A percentile compares a stretch with the other conserved stretches of the same genome.
These are phyloP conservation scores for Drosophila melanosoma DNA, from an alignment of 2,888 invertebrate genomes.

Conservation along the genomic window DNA sequence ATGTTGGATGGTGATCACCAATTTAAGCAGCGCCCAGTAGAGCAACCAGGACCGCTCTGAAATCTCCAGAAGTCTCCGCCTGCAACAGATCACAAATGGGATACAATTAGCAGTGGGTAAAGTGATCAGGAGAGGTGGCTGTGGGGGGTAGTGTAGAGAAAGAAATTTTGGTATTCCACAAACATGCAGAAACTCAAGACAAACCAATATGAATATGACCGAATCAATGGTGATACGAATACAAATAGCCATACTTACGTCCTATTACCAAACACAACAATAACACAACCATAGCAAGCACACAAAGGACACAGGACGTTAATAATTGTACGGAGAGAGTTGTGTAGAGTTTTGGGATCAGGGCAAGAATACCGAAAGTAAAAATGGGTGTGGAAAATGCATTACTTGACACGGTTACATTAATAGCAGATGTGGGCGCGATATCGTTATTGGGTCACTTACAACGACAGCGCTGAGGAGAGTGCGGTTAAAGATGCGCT, in stretches of 20 bases:
- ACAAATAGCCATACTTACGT: conserved; percentile 64
- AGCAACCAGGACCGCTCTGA: conserved; percentile 86
- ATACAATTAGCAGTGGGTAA: neutral
- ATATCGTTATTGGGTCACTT: conserved; percentile 57
- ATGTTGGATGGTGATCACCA: neutral
- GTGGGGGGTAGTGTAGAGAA: neutral
- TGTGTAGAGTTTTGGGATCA: conserved; percentile 8
- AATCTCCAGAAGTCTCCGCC: conserved; percentile 87
- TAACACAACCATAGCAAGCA: conserved; percentile 14
- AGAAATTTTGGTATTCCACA: conserved; percentile 38
- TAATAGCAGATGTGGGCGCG: neutral
- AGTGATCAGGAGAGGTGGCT: neutral
- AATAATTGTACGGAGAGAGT: conserved; percentile 12
- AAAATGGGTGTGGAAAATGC: conserved; percentile 26
- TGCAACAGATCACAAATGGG: conserved; percentile 41
- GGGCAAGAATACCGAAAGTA: conserved; percentile 48
- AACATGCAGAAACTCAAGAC: conserved; percentile 12
- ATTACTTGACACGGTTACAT: conserved; percentile 37
- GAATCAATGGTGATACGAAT: neutral
- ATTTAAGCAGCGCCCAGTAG: conserved; percentile 83
- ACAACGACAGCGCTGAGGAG: conserved; percentile 88
- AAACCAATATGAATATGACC: conserved; percentile 19
- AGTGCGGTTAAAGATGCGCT: conserved; percentile 89
- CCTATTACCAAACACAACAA: conserved; percentile 62
- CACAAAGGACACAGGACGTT: neutral